These are phyloP conservation scores for Globodera rostochiensis DNA, from an alignment of 1,140 invertebrate species.

Conservation along the genomic window DNA sequence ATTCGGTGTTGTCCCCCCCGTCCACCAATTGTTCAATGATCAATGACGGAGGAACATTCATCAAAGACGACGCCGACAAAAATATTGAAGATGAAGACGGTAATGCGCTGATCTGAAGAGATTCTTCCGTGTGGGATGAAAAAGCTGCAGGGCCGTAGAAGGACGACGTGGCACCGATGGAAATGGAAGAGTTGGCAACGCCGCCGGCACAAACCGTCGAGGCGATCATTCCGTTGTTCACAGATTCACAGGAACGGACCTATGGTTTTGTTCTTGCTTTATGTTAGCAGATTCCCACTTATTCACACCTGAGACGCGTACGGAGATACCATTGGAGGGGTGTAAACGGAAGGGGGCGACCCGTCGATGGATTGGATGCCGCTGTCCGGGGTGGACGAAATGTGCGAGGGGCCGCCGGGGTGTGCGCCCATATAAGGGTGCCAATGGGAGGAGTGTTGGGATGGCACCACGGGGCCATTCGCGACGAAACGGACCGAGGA, in stretches of 20 bases:
- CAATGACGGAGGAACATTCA: not conserved
- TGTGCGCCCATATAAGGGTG: slow-evolving; percentile 16
- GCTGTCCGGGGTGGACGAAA: slow-evolving; percentile 50
- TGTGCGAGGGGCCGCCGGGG: slow-evolving; percentile 36
- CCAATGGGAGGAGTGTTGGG: slow-evolving; percentile 10
- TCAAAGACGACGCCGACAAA: not conserved
- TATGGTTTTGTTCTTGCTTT: not conserved
- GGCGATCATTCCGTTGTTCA: slow-evolving; percentile 3
- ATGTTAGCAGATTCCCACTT: not conserved
- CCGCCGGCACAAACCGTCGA: slow-evolving; percentile 4
- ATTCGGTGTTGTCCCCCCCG: slow-evolving; percentile 6
- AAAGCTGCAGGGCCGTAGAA: not conserved
- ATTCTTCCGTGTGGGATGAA: slow-evolving; percentile 12
- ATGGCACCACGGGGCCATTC: not conserved
- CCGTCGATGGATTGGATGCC: slow-evolving; percentile 56
- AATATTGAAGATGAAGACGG: not conserved
- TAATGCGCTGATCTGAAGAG: not conserved
- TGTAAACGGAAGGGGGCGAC: slow-evolving; percentile 50
- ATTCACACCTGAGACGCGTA: slow-evolving; percentile 42
- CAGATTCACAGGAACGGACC: slow-evolving; percentile 27
- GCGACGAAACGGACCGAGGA: slow-evolving; percentile 3
- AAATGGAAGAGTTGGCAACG: slow-evolving; percentile 3
- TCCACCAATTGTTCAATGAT: slow-evolving; percentile 30
- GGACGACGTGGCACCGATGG: not conserved
- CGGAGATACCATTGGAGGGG: slow-evolving; percentile 50